phyloP scores from a whole-genome alignment of 2,113 vertebrate species.

The Macaca nemestrina region DNA sequence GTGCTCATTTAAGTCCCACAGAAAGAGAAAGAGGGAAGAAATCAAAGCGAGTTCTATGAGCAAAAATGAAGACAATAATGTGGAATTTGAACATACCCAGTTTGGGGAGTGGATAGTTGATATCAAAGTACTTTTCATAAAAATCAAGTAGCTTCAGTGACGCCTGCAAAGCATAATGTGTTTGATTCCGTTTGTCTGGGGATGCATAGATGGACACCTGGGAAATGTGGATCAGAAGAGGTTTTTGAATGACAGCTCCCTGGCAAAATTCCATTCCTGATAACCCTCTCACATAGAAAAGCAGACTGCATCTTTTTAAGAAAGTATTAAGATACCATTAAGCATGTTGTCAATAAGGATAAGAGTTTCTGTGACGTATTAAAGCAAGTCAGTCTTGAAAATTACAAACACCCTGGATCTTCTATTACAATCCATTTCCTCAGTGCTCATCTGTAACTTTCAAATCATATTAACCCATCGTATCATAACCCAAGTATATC shows the following conservation, averaged over 20 bases:
- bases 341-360: neutral
- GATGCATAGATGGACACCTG: constrained; percentile 66
- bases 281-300: neutral
- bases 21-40: neutral
- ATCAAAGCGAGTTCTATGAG: constrained; percentile 10
- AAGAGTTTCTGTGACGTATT: neutral
- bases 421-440: neutral
- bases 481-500: neutral
- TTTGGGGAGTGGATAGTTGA: constrained; percentile 70
- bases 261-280: neutral
- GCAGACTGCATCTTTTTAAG: neutral
- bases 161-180: constrained; percentile 58
- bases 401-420: neutral
- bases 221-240: constrained; percentile 20
- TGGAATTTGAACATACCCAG: constrained; percentile 38
- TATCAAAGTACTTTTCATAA: constrained; percentile 71
- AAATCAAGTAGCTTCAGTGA: constrained; percentile 68
- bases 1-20: constrained; percentile 10
- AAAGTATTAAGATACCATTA: constrained; percentile 21
- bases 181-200: constrained; percentile 66
- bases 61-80: neutral
- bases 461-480: neutral
- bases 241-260: neutral
- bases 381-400: neutral
- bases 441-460: neutral